A percentile compares a stretch with the other conserved stretches of the same genome.
These are phyloP conservation scores for Thymelicus lineola DNA, from an alignment of 2,888 invertebrate species.

Conservation along the genomic window DNA sequence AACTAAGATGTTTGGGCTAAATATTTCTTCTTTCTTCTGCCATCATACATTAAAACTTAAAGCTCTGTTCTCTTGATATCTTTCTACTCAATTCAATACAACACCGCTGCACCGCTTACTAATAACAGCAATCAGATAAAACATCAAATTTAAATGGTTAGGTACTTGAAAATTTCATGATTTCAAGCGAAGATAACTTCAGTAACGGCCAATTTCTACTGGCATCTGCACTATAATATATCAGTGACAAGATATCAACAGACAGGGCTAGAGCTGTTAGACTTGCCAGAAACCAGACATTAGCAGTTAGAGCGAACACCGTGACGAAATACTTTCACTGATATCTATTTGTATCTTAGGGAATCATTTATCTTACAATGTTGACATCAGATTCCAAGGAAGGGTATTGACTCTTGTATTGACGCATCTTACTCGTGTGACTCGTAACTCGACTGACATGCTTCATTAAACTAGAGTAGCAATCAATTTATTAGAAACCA, in stretches of 20 bases:
- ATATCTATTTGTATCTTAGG: constrained; percentile 3
- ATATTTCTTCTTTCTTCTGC: too few species aligned
- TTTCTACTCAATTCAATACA: too few species aligned
- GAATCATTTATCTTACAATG: constrained; percentile 6
- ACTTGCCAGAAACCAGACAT: constrained; percentile 2
- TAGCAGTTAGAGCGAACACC: background rate
- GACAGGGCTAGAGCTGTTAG: background rate
- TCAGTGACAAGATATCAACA: background rate
- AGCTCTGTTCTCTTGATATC: too few species aligned
- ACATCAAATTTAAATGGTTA: too few species aligned
- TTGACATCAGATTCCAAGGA: constrained; percentile 11
- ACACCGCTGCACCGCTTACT: too few species aligned
- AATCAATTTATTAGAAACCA: background rate
- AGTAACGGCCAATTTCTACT: background rate
- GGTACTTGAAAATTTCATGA: background rate
- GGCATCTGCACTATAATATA: background rate
- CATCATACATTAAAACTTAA: too few species aligned
- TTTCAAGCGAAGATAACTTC: background rate
- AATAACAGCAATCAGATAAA: too few species aligned
- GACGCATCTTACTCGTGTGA: background rate
- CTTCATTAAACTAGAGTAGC: background rate
- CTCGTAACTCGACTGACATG: too few species aligned
- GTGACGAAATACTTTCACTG: constrained; percentile 12
- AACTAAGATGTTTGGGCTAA: too few species aligned
- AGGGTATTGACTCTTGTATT: constrained; percentile 5